These are phyloP conservation scores for Chauna torquata DNA, from an alignment of 2,113 vertebrate genomes.

Conservation along the genomic window DNA sequence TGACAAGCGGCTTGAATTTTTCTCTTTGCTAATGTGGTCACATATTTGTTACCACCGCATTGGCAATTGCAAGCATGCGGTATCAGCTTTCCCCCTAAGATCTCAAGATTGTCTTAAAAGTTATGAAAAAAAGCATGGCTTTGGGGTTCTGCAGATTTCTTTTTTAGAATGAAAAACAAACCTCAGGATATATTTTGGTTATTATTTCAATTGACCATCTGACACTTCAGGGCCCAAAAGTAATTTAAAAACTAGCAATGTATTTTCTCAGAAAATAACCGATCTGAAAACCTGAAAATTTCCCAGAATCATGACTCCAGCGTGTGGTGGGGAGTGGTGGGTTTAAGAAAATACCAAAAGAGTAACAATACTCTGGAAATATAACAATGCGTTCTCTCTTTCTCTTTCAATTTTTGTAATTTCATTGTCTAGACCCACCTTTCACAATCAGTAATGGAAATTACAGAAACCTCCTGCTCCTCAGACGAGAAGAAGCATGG, in stretches of 20 bases:
- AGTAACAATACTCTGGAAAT: neutral
- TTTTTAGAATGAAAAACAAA: neutral
- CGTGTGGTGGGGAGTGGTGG: fast-evolving
- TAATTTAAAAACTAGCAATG: neutral
- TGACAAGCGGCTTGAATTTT: neutral
- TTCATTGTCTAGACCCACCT: neutral
- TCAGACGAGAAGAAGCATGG: neutral
- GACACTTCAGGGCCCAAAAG: neutral
- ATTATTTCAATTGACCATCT: neutral
- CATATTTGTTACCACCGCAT: neutral
- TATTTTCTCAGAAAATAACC: neutral
- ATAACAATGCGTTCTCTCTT: neutral
- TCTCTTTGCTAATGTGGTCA: neutral
- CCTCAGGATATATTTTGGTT: neutral
- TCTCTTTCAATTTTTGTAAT: neutral
- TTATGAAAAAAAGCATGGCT: neutral
- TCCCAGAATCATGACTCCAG: neutral
- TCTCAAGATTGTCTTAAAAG: neutral
- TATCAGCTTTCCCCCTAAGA: neutral
- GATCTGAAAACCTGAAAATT: neutral
- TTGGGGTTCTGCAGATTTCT: neutral
- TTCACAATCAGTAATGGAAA: neutral
- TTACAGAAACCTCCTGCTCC: neutral
- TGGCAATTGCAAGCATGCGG: neutral
- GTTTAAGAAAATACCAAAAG: neutral